Percentiles rank a stretch among this genome's conserved stretches.
These are phyloP conservation scores for Prosapia bicincta DNA, from an alignment of 2,888 invertebrate genomes.

Conservation along the genomic window DNA sequence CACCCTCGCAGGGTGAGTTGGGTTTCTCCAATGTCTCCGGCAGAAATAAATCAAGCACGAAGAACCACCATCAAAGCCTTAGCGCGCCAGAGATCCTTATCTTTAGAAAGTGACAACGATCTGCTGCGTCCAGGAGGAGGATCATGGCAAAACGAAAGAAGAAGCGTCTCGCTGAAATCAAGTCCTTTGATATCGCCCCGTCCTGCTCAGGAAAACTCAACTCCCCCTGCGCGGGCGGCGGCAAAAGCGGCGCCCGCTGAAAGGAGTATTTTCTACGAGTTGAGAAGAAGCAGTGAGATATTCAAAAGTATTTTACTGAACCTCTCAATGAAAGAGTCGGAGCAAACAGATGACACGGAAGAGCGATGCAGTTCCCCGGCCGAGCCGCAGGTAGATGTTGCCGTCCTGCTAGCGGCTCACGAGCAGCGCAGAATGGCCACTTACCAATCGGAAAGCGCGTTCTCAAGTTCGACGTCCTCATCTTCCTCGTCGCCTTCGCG, in stretches of 20 bases:
- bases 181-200: constrained; percentile 42
- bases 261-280: constrained; percentile 46
- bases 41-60: constrained; percentile 26
- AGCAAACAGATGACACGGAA: constrained; percentile 32
- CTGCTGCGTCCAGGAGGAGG: constrained; percentile 35
- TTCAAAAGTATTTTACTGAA: constrained; percentile 46
- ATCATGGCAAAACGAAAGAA: constrained; percentile 41
- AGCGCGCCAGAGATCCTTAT: constrained; percentile 42
- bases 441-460: constrained; percentile 38
- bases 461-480: constrained; percentile 34
- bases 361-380: constrained; percentile 9
- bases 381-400: constrained; percentile 36
- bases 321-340: constrained; percentile 44
- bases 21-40: constrained; percentile 25
- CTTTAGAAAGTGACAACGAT: constrained; percentile 44
- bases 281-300: constrained; percentile 46
- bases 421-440: constrained; percentile 41
- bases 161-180: constrained; percentile 44
- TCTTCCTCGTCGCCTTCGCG: constrained; percentile 29
- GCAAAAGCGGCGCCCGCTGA: constrained; percentile 37
- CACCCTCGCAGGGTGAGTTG: constrained; percentile 30
- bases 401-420: constrained; percentile 42
- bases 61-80: constrained; percentile 35
- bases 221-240: constrained; percentile 30
- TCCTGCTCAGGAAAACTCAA: constrained; percentile 29